phyloP scores from a whole-genome alignment of 2,888 invertebrate species.

The Orthosia incerta region DNA sequence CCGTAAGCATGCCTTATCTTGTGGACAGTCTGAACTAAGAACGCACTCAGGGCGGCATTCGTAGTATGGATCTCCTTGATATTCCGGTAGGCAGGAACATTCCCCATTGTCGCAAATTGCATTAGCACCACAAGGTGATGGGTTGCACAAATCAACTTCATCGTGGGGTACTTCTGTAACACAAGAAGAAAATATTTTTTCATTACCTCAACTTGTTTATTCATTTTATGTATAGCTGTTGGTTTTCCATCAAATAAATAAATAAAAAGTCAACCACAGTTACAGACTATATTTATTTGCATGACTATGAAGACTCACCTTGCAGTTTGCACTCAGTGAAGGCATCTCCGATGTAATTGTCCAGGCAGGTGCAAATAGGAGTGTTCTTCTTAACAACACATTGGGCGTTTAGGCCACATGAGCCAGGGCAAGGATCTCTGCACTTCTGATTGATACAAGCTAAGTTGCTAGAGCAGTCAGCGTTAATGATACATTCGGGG shows the following conservation, averaged over 20 bases:
- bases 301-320: constrained; percentile 78
- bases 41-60: constrained; percentile 94
- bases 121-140: constrained; percentile 93
- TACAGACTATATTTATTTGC: not conserved
- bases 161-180: constrained; percentile 78
- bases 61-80: constrained; percentile 92
- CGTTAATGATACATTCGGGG: constrained; percentile 93
- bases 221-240: too few species aligned
- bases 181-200: constrained; percentile 17
- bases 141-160: constrained; percentile 91
- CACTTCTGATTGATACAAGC: constrained; percentile 95
- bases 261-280: not conserved
- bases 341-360: constrained; percentile 94
- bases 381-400: constrained; percentile 93
- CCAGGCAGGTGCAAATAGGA: constrained; percentile 94
- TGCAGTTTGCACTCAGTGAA: constrained; percentile 91
- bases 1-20: constrained; percentile 92
- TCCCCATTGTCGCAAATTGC: constrained; percentile 90
- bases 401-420: constrained; percentile 93
- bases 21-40: constrained; percentile 92
- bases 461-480: constrained; percentile 94
- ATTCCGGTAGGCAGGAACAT: constrained; percentile 92
- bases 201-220: too few species aligned
- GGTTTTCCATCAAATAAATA: too few species aligned
- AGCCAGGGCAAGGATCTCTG: constrained; percentile 95